Percentiles rank a stretch among this genome's conserved stretches.
Evolutionary conservation across 2,113 vertebrate genomes (phyloP).

Genomic region (Columba livia): DNA sequence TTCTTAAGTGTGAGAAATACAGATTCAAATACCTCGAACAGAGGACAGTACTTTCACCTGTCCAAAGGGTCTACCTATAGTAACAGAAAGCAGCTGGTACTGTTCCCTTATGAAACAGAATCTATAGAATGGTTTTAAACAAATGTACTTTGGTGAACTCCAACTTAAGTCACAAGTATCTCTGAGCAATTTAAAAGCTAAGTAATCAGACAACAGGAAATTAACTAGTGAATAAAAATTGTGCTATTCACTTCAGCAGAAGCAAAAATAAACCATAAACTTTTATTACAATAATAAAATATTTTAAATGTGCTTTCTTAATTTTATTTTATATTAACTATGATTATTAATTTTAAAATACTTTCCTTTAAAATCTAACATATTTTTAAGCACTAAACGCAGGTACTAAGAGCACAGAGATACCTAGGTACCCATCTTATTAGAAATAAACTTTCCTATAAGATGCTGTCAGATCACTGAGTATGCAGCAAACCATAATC

Average conservation of each 20-base stretch:
- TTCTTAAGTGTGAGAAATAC: background rate
- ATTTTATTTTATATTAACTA: background rate
- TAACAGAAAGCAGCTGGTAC: background rate
- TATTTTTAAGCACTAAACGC: background rate
- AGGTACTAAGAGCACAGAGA: background rate
- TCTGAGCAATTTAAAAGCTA: background rate
- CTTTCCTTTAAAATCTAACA: background rate
- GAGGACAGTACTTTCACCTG: background rate
- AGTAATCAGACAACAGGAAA: background rate
- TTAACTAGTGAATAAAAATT: background rate
- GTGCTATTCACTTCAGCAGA: background rate
- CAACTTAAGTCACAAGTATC: background rate
- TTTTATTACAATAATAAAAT: background rate
- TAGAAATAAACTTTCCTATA: slow-evolving; percentile 6
- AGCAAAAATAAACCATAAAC: background rate
- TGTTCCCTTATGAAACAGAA: background rate
- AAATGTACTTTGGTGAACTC: background rate
- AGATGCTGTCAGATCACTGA: background rate
- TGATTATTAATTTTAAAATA: background rate
- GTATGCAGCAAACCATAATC: background rate
- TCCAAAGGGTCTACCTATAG: background rate
- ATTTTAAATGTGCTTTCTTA: background rate
- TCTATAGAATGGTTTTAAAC: background rate
- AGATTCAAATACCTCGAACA: background rate
- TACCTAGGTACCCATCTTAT: background rate